Conservation (phyloP, 2,888 invertebrate species). For the Operophtera brumata region DNA sequence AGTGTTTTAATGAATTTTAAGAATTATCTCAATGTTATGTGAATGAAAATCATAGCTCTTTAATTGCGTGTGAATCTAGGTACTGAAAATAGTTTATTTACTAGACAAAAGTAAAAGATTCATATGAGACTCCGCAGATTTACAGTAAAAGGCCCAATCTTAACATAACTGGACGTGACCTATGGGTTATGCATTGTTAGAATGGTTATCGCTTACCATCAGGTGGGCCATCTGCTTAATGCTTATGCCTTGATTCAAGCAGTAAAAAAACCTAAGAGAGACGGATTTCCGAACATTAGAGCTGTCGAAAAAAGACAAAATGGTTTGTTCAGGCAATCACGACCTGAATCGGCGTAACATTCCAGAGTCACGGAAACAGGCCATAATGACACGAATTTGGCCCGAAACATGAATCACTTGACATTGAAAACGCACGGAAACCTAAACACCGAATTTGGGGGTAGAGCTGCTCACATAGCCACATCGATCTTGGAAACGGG, state of each 20-base stretch:
- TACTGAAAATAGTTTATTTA: too few relatives aligned
- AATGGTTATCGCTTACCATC: too few relatives aligned
- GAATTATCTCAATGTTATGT: too few relatives aligned
- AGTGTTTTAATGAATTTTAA: too few relatives aligned
- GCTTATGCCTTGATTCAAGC: background rate
- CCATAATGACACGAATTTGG: constrained; percentile 58
- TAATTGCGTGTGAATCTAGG: too few relatives aligned
- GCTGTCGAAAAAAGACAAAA: constrained; percentile 20
- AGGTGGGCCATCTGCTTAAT: too few relatives aligned
- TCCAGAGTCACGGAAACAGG: constrained; percentile 60
- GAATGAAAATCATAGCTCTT: too few relatives aligned
- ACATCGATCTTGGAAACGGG: constrained; percentile 78
- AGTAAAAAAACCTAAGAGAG: background rate
- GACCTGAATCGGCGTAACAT: constrained; percentile 42
- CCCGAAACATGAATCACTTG: constrained; percentile 66
- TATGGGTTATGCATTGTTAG: too few relatives aligned
- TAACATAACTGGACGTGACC: background rate
- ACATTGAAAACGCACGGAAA: constrained; percentile 74
- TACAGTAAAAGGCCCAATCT: background rate
- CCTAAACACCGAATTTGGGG: constrained; percentile 59
- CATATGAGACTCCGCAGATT: background rate
- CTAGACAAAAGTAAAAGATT: background rate
- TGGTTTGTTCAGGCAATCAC: constrained; percentile 27
- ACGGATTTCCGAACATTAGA: constrained; percentile 11
- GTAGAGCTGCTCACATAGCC: constrained; percentile 58